Evolutionary conservation across 2,888 invertebrate genomes (phyloP).

Genomic region (Agrochola lota): DNA sequence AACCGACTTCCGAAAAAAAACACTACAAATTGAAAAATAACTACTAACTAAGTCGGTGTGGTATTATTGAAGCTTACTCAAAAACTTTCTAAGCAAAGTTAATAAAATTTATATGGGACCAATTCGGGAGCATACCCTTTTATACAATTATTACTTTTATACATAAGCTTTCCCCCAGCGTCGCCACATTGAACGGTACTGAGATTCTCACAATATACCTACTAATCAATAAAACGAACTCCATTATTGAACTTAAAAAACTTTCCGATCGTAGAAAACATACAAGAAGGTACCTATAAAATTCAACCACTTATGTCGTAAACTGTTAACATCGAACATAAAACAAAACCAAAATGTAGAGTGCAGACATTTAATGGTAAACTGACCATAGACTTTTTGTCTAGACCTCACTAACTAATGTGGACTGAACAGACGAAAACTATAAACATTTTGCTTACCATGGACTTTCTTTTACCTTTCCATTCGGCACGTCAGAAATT

Average conservation of each 20-base stretch:
- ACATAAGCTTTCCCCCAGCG: neutral
- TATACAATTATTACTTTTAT: too few relatives aligned
- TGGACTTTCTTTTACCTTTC: too few relatives aligned
- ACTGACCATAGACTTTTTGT: neutral
- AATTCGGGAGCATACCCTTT: too few relatives aligned
- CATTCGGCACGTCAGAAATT: neutral
- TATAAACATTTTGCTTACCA: neutral
- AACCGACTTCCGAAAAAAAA: too few relatives aligned
- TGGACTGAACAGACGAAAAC: neutral
- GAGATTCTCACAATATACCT: neutral
- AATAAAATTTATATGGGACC: too few relatives aligned
- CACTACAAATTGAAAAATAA: too few relatives aligned
- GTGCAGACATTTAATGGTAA: constrained; percentile 20
- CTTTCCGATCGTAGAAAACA: constrained; percentile 29
- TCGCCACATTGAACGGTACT: neutral
- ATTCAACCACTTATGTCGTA: constrained; percentile 41
- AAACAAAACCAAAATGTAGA: constrained; percentile 23
- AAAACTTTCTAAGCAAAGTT: too few relatives aligned
- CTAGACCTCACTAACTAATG: neutral
- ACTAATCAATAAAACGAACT: neutral
- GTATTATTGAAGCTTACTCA: too few relatives aligned
- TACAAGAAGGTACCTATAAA: constrained; percentile 15
- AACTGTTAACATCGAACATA: constrained; percentile 29
- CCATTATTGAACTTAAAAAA: constrained; percentile 1
- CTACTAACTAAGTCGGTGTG: too few relatives aligned